A percentile compares a stretch with the other conserved stretches of the same genome.
Conservation (phyloP, 2,888 invertebrate genomes). For the Dryobota labecula region DNA sequence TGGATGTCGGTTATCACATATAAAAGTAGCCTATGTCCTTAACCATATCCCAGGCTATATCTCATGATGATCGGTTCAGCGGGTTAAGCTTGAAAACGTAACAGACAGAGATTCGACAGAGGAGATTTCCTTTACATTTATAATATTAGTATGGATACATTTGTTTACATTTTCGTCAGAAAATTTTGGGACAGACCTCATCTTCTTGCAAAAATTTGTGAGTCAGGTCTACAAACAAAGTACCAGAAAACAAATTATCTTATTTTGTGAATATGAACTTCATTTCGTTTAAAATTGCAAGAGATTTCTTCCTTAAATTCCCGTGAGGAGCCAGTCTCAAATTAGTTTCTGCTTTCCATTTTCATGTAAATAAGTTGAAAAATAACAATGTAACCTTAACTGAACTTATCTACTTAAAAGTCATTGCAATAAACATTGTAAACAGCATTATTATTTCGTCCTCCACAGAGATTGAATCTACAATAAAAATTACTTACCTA, state of each 20-base stretch:
- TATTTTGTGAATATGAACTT: constrained; percentile 1
- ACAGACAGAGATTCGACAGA: too few species aligned
- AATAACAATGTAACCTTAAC: constrained; percentile 41
- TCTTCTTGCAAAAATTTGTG: background rate
- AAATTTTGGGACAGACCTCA: too few species aligned
- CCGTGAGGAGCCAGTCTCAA: constrained; percentile 52
- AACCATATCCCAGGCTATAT: too few species aligned
- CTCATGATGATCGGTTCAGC: too few species aligned
- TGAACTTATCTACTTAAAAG: constrained; percentile 25
- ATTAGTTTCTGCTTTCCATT: constrained; percentile 71
- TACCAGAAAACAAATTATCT: constrained; percentile 6
- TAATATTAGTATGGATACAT: too few species aligned
- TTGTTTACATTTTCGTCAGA: too few species aligned
- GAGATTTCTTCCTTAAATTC: constrained; percentile 23
- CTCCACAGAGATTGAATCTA: background rate
- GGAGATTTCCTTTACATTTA: too few species aligned
- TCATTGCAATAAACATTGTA: constrained; percentile 3
- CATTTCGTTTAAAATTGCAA: constrained; percentile 4
- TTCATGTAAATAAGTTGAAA: constrained; percentile 68
- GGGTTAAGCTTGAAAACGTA: too few species aligned
- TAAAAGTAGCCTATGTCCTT: too few species aligned
- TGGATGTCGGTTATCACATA: too few species aligned
- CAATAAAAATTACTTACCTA: too few species aligned
- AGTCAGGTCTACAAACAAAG: background rate
- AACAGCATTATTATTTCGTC: constrained; percentile 2